phyloP scores from a whole-genome alignment of 2,797 vertebrate species.

The Epinephelus coioides region DNA sequence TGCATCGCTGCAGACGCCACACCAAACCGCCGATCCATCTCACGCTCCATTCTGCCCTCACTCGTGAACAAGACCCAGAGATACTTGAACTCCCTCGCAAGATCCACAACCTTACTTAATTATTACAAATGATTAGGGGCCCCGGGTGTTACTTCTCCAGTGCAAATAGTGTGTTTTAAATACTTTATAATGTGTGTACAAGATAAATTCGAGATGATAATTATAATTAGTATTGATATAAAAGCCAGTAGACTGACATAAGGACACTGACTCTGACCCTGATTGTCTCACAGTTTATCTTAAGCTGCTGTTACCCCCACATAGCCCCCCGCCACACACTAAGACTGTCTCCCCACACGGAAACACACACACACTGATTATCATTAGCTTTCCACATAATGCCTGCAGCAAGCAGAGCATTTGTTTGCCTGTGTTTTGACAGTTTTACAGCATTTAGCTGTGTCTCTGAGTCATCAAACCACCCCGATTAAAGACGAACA shows the following conservation, averaged over 20 bases:
- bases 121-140: no score
- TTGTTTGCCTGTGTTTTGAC: conserved; percentile 68
- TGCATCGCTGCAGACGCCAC: no score
- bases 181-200: no score
- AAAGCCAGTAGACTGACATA: not conserved
- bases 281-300: not conserved
- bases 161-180: no score
- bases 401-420: conserved; percentile 40
- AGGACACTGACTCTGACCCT: not conserved
- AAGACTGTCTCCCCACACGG: not conserved
- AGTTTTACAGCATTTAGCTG: conserved; percentile 56
- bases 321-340: not conserved
- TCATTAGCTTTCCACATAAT: conserved; percentile 47
- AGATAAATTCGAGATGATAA: no score
- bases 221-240: not conserved
- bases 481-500: conserved; percentile 68
- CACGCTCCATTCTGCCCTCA: no score
- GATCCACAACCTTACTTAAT: no score
- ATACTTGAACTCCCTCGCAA: no score
- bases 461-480: conserved; percentile 67
- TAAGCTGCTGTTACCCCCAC: not conserved
- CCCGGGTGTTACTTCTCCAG: no score
- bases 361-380: conserved; percentile 29
- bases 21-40: no score
- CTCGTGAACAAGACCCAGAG: no score